Conservation (phyloP, 2,797 vertebrate species). For the Hipposideros larvatus region DNA sequence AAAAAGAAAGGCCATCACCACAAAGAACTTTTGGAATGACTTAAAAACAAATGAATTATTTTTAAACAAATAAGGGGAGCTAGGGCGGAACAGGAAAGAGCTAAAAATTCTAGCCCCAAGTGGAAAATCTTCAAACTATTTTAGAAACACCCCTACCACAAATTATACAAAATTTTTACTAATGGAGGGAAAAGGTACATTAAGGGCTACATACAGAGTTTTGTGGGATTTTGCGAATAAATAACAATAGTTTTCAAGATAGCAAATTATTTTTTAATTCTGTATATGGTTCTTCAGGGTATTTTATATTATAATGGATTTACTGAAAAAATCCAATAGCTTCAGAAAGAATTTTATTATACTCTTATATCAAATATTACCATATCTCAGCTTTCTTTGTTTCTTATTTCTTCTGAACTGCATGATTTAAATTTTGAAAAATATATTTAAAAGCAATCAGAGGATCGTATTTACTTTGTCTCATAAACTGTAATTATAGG, state of each 20-base stretch:
- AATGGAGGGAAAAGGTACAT: background rate
- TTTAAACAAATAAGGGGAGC: background rate
- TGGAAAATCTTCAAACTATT: background rate
- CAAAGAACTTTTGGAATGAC: background rate
- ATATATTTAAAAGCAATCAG: constrained; percentile 18
- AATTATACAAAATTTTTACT: constrained; percentile 6
- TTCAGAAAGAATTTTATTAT: constrained; percentile 9
- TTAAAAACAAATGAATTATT: background rate
- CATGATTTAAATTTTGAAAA: constrained; percentile 50
- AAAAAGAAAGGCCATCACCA: background rate
- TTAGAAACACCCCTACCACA: background rate
- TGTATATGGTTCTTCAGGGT: background rate
- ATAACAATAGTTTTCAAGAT: background rate
- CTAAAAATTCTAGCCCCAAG: constrained; percentile 9
- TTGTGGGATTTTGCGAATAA: background rate
- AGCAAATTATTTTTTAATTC: constrained; percentile 18
- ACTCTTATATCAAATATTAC: background rate
- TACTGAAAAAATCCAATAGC: background rate
- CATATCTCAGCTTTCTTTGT: background rate
- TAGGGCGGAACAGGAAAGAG: background rate
- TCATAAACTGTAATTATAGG: constrained; percentile 46
- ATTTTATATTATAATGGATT: background rate
- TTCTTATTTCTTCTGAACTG: background rate
- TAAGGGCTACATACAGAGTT: background rate
- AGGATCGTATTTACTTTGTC: background rate